Percentiles rank a stretch among this genome's conserved stretches.
phyloP scores from a whole-genome alignment of 2,797 vertebrate species.

The Sebastes paucispinis region DNA sequence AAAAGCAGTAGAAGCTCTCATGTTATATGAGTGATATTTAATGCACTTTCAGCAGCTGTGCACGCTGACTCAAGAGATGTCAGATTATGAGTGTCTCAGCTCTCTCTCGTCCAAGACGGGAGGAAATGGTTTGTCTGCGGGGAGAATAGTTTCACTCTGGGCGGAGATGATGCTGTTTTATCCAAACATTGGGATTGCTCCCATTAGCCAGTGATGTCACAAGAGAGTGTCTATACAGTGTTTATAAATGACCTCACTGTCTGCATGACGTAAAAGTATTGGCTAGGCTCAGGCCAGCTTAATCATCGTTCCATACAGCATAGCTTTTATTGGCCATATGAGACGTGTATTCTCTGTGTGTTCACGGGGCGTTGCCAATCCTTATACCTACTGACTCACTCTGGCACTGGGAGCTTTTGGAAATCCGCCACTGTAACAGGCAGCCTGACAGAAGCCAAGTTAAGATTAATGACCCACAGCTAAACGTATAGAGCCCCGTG shows the following conservation, averaged over 20 bases:
- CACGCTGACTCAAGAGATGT: constrained; percentile 64
- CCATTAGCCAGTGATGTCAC: constrained; percentile 40
- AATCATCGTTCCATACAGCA: constrained; percentile 23
- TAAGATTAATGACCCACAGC: constrained; percentile 76
- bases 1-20: constrained; percentile 14
- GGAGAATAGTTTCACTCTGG: constrained; percentile 33
- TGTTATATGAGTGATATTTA: constrained; percentile 51
- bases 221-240: neutral
- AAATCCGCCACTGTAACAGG: constrained; percentile 56
- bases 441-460: constrained; percentile 66
- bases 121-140: constrained; percentile 33
- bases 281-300: neutral
- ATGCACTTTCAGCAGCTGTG: constrained; percentile 39
- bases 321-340: constrained; percentile 44
- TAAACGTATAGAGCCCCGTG: constrained; percentile 65
- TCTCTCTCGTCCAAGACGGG: constrained; percentile 33
- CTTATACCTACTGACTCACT: constrained; percentile 64
- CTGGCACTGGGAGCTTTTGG: constrained; percentile 54
- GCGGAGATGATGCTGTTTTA: constrained; percentile 28
- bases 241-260: constrained; percentile 41
- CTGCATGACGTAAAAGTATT: constrained; percentile 11
- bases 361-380: constrained; percentile 52
- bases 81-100: constrained; percentile 42
- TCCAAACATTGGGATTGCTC: constrained; percentile 45
- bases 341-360: constrained; percentile 39